Base-by-base conservation (phyloP, 1,140 invertebrate genomes). In the Sitodiplosis mosellana region DNA sequence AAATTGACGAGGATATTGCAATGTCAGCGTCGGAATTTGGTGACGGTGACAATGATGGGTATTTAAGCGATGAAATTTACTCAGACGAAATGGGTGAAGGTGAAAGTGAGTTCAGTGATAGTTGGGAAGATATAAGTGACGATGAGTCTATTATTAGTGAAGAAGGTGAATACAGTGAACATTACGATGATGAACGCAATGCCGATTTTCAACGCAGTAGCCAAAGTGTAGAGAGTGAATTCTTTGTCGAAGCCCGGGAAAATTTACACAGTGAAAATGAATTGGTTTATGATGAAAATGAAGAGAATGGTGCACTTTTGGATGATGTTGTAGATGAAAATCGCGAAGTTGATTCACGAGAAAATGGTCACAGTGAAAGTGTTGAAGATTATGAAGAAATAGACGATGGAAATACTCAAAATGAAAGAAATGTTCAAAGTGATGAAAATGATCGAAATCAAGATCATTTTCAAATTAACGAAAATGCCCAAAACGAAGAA, bases 1-100 rank as follows among this genome's bases (percentile, higher is more conserved):
- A 75, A 65, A 73, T 75, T 49, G 70, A 71, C 54, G 69, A 70
- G 46, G 72, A 74, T 57, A 73, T 74, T 45, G 70, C 70, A 51
- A 71, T 70, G 50, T 59, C 63, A 46, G 64, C 67, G 47, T 59
- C 57, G 5, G 68, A 68, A 27, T 27, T 27, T 48, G 67, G 69
- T 19, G 68, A 70, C 48, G 67, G 69, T 19, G 68, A 70, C 63
- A 64, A 63, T 50, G 63, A 63, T 47, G 50, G 61, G 34, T 66
- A 66, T 51, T 63, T 67, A 52, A 61, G 61, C 40, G 55, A 62
- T 19, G 68, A 68, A n/a, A 55, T 56, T 47, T 67, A 64, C 50
- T 56, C 58, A 19, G 62, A 68, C 52, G 64, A 69, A 44, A 63
- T 56, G 17, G 49, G 53, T 33, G 51, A 56, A 17, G 56, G 64